These are phyloP conservation scores for Chalcosyrphus nemorum DNA, from an alignment of 2,888 invertebrate species.

Conservation along the genomic window DNA sequence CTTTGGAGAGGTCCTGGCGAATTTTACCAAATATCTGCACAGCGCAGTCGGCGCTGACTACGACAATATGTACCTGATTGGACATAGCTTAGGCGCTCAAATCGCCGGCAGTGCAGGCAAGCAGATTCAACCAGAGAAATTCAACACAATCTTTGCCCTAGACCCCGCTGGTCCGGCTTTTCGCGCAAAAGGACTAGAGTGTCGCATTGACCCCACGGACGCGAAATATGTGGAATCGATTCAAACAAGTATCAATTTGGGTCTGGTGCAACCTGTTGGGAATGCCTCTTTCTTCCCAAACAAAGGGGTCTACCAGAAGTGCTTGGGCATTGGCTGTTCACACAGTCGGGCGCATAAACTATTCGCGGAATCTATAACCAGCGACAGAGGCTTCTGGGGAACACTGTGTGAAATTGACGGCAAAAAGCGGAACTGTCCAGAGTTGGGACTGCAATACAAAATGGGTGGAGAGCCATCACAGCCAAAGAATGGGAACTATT, in stretches of 20 bases:
- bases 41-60: slow-evolving; percentile 75
- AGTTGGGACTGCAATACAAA: slow-evolving; percentile 77
- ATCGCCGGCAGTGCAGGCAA: slow-evolving; percentile 81
- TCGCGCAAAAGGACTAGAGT: slow-evolving; percentile 75
- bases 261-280: slow-evolving; percentile 79
- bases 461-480: slow-evolving; percentile 81
- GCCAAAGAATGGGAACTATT: slow-evolving; percentile 79
- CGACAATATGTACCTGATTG: slow-evolving; percentile 79
- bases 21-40: slow-evolving; percentile 78
- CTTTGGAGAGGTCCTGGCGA: slow-evolving; percentile 77
- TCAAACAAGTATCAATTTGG: slow-evolving; percentile 80
- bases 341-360: slow-evolving; percentile 79
- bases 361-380: slow-evolving; percentile 79
- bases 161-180: slow-evolving; percentile 82
- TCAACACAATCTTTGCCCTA: slow-evolving; percentile 80
- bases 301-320: slow-evolving; percentile 80
- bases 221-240: slow-evolving; percentile 81
- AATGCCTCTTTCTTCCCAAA: slow-evolving; percentile 82
- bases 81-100: slow-evolving; percentile 82
- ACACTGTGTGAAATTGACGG: slow-evolving; percentile 76
- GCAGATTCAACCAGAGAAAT: slow-evolving; percentile 75
- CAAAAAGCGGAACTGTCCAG: slow-evolving; percentile 76
- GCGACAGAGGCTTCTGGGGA: slow-evolving; percentile 79
- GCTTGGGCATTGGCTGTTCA: slow-evolving; percentile 80
- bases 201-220: slow-evolving; percentile 79